Evolutionary conservation across 2,113 vertebrate species (phyloP).

Genomic region (Gasterosteus nipponicus): DNA sequence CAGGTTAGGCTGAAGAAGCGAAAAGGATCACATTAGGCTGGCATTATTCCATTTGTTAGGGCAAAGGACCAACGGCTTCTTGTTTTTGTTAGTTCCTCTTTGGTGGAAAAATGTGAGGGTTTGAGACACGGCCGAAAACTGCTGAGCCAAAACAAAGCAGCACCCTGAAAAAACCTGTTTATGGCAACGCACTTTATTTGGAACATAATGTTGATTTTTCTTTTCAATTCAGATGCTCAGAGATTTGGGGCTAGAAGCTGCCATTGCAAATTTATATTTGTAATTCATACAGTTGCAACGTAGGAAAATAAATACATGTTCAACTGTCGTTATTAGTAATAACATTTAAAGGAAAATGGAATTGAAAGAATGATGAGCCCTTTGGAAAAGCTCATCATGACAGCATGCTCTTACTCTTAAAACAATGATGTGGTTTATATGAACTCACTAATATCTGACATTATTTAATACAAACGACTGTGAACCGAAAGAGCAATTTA

Average conservation of each 20-base stretch:
- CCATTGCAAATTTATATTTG: not conserved
- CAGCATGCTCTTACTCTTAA: not conserved
- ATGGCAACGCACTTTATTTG: too few relatives aligned
- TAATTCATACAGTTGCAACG: not conserved
- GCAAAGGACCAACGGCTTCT: not conserved
- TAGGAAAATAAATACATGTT: not conserved
- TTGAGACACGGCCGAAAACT: too few relatives aligned
- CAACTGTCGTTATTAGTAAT: not conserved
- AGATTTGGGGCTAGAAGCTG: not conserved
- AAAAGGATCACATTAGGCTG: not conserved
- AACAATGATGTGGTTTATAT: not conserved
- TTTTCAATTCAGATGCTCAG: not conserved
- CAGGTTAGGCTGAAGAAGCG: not conserved
- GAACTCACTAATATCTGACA: not conserved
- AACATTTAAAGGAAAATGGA: not conserved
- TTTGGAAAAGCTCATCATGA: not conserved
- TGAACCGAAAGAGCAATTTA: slow-evolving; percentile 36
- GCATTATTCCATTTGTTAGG: not conserved
- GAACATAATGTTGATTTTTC: too few relatives aligned
- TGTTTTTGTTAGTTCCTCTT: too few relatives aligned
- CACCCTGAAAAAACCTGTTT: too few relatives aligned
- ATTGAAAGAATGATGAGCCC: not conserved
- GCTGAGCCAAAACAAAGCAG: too few relatives aligned
- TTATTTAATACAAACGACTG: slow-evolving; percentile 4
- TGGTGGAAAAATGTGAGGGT: too few relatives aligned